Evolutionary conservation across 2,888 invertebrate genomes (phyloP).

Genomic region (Drosophila percnosoma): DNA sequence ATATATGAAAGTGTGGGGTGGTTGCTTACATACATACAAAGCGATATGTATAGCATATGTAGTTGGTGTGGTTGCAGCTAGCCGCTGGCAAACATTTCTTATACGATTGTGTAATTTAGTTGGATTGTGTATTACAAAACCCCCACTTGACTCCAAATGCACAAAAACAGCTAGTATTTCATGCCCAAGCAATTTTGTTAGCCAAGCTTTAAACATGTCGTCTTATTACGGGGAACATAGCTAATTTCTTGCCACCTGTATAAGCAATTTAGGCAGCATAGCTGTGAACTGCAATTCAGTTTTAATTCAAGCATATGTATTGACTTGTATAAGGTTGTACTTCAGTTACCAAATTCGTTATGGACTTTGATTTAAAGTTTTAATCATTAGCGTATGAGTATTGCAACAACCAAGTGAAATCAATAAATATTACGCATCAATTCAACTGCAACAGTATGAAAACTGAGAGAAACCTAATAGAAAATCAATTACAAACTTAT

Average conservation of each 20-base stretch:
- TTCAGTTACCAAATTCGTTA: background rate
- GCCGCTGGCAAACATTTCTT: slow-evolving; percentile 20
- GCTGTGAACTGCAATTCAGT: background rate
- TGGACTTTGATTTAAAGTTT: background rate
- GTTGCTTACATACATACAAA: slow-evolving; percentile 5
- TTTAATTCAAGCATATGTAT: background rate
- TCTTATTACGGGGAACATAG: background rate
- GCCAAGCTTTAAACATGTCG: background rate
- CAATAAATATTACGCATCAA: slow-evolving; percentile 1
- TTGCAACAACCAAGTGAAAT: slow-evolving; percentile 5
- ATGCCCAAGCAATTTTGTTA: background rate
- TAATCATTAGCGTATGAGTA: background rate
- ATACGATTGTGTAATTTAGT: slow-evolving; percentile 25
- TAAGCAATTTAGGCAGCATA: background rate
- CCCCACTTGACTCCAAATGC: background rate
- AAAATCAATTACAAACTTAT: slow-evolving; percentile 35
- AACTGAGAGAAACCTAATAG: slow-evolving; percentile 9
- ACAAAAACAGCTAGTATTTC: background rate
- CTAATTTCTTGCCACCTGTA: background rate
- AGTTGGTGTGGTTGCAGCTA: slow-evolving; percentile 2
- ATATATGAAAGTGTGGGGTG: slow-evolving; percentile 31
- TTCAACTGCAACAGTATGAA: background rate
- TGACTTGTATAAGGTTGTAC: background rate
- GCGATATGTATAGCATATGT: background rate
- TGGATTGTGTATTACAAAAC: background rate